These are phyloP conservation scores for Acrocyrtus sp. DNA, from an alignment of 2,888 invertebrate genomes.

Conservation along the genomic window DNA sequence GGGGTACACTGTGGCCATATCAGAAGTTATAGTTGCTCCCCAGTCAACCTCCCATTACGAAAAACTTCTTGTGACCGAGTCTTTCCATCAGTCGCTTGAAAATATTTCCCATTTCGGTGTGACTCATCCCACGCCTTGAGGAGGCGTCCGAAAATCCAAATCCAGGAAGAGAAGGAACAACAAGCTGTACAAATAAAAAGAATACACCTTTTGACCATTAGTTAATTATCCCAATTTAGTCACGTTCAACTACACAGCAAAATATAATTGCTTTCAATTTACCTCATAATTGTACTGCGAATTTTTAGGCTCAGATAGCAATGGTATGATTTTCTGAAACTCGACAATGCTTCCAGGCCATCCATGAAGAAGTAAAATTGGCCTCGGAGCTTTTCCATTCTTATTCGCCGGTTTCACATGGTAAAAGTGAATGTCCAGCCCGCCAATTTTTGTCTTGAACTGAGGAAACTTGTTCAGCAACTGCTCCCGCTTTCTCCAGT, in stretches of 20 bases:
- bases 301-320: constrained; percentile 14
- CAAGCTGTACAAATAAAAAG: constrained; percentile 45
- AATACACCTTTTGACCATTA: background rate
- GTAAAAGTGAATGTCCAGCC: constrained; percentile 80
- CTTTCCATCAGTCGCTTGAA: constrained; percentile 77
- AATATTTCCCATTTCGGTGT: constrained; percentile 70
- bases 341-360: constrained; percentile 32
- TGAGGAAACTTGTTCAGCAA: constrained; percentile 79
- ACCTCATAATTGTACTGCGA: constrained; percentile 44
- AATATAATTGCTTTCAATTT: background rate
- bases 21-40: constrained; percentile 74
- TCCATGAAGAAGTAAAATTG: constrained; percentile 38
- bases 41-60: constrained; percentile 73
- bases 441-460: constrained; percentile 80
- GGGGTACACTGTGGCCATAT: constrained; percentile 74
- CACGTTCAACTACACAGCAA: background rate
- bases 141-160: constrained; percentile 70
- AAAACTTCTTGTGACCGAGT: constrained; percentile 75
- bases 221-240: background rate
- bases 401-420: constrained; percentile 69
- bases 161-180: constrained; percentile 71
- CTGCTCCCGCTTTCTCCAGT: constrained; percentile 76
- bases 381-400: constrained; percentile 33
- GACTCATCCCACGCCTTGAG: constrained; percentile 65
- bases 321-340: constrained; percentile 32